Conservation (phyloP, 2,113 vertebrate species). For the Panthera tigris region DNA sequence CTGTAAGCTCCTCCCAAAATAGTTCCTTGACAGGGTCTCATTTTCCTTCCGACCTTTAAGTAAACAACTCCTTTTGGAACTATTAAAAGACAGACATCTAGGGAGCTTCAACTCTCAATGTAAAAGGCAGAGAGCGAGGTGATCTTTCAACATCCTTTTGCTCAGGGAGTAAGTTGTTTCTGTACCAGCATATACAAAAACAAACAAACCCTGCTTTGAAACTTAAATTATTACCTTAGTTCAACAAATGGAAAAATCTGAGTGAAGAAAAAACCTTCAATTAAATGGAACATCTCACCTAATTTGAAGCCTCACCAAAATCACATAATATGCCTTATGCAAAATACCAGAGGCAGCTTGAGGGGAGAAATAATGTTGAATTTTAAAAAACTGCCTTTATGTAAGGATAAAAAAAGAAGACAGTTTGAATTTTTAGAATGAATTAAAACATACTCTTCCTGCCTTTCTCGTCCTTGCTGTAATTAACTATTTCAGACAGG, state of each 20-base stretch:
- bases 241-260: constrained; percentile 4
- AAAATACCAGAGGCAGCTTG: constrained; percentile 48
- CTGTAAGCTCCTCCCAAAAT: neutral
- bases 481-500: constrained; percentile 33
- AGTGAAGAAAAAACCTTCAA: neutral
- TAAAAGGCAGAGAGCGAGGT: neutral
- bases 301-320: constrained; percentile 70
- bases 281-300: neutral
- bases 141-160: neutral
- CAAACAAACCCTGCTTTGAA: neutral
- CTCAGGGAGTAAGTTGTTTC: neutral
- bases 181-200: neutral
- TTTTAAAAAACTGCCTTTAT: constrained; percentile 48
- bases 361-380: constrained; percentile 13
- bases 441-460: constrained; percentile 39
- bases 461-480: neutral
- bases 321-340: constrained; percentile 38
- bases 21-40: neutral
- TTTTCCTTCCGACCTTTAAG: neutral
- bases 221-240: constrained; percentile 36
- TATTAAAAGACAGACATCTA: neutral
- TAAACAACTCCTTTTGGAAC: neutral
- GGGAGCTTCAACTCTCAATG: neutral
- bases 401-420: neutral
- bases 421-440: neutral